A percentile compares a stretch with the other conserved stretches of the same genome.
These are phyloP conservation scores for Ianthella basta DNA, from an alignment of 37 sponge, comb jelly and placozoan genomes.

Conservation along the genomic window DNA sequence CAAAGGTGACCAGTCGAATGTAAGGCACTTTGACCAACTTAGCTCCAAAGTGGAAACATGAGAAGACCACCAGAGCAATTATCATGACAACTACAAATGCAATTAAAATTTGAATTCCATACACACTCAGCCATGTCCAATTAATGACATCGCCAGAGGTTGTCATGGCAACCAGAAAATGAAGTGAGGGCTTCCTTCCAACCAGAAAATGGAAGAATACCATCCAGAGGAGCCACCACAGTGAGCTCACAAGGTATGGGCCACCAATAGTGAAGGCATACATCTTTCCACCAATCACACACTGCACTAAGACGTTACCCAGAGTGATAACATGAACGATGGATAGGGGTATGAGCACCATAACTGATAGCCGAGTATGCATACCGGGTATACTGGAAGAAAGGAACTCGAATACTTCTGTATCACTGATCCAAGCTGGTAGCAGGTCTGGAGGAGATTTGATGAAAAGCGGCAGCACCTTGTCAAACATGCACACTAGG, in stretches of 20 bases:
- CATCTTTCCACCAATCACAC: slow-evolving; percentile 5
- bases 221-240: slow-evolving; percentile 33
- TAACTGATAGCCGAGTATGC: not conserved
- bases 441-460: not conserved
- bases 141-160: not conserved
- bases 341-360: not conserved
- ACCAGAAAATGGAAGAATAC: not conserved
- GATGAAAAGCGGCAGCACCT: not conserved
- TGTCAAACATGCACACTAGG: not conserved
- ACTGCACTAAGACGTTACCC: not conserved
- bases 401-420: too few relatives aligned
- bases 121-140: not conserved
- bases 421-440: not conserved
- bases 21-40: not conserved
- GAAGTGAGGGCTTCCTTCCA: not conserved
- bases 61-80: too few relatives aligned
- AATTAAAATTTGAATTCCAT: not conserved
- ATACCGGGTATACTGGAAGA: too few relatives aligned
- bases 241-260: not conserved
- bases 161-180: too few relatives aligned
- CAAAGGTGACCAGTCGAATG: not conserved
- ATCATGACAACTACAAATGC: not conserved
- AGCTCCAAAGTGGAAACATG: not conserved
- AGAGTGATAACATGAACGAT: not conserved
- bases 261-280: not conserved